Conservation (phyloP, 35 echinoderm and acorn worm species). For the Heliocidaris tuberculata region DNA sequence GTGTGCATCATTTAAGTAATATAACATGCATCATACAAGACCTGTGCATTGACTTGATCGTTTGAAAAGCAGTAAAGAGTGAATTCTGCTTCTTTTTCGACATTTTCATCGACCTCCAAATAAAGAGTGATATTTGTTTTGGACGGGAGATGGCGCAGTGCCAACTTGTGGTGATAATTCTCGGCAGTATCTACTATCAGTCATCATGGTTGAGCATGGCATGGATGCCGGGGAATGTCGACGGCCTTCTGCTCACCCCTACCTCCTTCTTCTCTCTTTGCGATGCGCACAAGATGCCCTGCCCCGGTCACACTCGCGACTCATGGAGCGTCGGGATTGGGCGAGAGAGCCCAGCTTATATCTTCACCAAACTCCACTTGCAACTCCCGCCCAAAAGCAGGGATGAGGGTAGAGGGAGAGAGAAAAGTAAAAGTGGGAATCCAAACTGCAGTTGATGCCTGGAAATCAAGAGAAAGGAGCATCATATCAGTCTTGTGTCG, state of each 20-base stretch:
- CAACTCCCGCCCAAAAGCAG: constrained; percentile 29
- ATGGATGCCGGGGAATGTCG: background rate
- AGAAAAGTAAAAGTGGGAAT: background rate
- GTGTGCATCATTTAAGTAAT: background rate
- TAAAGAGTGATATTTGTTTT: constrained; percentile 21
- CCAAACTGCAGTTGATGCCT: background rate
- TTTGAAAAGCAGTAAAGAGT: background rate
- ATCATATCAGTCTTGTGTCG: background rate
- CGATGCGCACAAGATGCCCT: constrained; percentile 40
- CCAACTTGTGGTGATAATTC: constrained; percentile 31
- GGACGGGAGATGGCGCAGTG: constrained; percentile 43
- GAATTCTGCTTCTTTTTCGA: background rate
- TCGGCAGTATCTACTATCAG: background rate
- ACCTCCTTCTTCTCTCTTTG: constrained; percentile 36
- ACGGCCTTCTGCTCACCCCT: constrained; percentile 41
- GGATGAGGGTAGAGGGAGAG: background rate
- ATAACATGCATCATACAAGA: background rate
- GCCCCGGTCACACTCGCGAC: constrained; percentile 39
- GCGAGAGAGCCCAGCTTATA: constrained; percentile 8
- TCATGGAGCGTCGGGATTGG: constrained; percentile 39
- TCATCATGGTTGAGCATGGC: constrained; percentile 20
- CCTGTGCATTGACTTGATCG: background rate
- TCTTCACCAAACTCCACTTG: constrained; percentile 17
- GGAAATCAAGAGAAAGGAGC: background rate
- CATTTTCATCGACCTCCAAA: background rate